Base-by-base conservation (phyloP, 2,888 invertebrate species). In the Heliconius aoede region DNA sequence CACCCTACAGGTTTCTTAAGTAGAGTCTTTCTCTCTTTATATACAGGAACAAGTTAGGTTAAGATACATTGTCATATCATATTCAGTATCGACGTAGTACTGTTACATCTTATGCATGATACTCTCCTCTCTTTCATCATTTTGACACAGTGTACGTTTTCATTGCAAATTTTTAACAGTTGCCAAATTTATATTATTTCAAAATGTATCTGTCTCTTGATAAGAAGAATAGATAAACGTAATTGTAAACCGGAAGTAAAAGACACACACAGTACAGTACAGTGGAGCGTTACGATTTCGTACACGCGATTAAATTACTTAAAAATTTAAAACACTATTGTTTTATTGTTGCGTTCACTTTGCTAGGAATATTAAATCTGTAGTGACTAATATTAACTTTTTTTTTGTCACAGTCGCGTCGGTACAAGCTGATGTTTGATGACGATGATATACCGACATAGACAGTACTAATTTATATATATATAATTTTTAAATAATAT, bases 181-280 rank as follows among this genome's bases (percentile, higher is more conserved):
- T 69, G 30, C 55, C 51, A 69, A 69, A 55, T 69, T 30, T 30
- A 30, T 55, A 9, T 46, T 32, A 32, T 30, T 68, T 28, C 15
- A 11, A 46, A 18, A 30, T 21, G 21, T 28, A 28, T 21, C n/a
- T n/a, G n/a, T n/a, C 11, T 68, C 46, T 18, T 51, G 51, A 30
- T 51, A 51, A 51, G 13, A 51, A 26, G 46, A 13, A 68, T 28
- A 46, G 40, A 46, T 51, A 68, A 21, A 46, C 46, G 46, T 68
- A 68, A 28, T 21, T 4, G 46, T 55, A 30, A n/a, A 15, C 55
- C 30, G 68, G 13, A 13, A 30, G n/a, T 68, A 68, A 68, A 68
- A 28, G 28, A 51, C n/a, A n/a, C n/a, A n/a, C n/a, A n/a, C n/a
- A n/a, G n/a, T 30, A 8, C 11, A 24, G 24, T 40, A n/a, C n/a